Conservation (phyloP, 30 jellyfish, hydroid and myxozoan species). For the Cassiopea xamachana region DNA sequence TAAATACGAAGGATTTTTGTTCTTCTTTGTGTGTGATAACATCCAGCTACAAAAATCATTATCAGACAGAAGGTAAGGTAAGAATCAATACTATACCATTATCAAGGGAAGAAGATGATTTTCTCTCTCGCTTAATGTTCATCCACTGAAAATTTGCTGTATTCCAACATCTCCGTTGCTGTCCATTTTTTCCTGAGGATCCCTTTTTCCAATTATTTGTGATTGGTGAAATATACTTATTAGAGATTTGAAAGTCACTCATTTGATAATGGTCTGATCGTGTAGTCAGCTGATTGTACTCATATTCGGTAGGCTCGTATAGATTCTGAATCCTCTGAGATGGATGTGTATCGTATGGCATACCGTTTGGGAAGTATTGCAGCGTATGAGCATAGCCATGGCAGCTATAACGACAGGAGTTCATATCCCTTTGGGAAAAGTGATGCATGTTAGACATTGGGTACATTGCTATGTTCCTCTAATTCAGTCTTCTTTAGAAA, state of each 20-base stretch:
- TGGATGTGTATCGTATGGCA: constrained; percentile 49
- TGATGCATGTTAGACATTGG: constrained; percentile 66
- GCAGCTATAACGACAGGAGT: constrained; percentile 78
- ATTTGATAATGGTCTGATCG: constrained; percentile 41
- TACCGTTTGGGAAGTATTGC: constrained; percentile 88
- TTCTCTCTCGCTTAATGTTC: constrained; percentile 86
- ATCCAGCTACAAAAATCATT: no score
- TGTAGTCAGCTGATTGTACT: constrained; percentile 7
- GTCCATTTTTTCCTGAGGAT: constrained; percentile 59
- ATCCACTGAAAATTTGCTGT: constrained; percentile 95
- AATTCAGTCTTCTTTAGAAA: background rate
- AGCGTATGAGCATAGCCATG: constrained; percentile 90
- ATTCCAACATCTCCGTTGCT: constrained; percentile 91
- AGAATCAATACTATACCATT: constrained; percentile 22
- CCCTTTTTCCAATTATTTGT: constrained; percentile 75
- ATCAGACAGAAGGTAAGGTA: background rate
- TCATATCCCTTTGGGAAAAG: constrained; percentile 65
- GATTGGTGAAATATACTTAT: constrained; percentile 9
- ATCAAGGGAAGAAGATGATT: constrained; percentile 32
- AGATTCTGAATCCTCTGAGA: constrained; percentile 33
- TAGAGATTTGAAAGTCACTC: constrained; percentile 30
- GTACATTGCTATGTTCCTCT: constrained; percentile 6
- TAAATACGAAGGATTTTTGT: no score
- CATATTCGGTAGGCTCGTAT: constrained; percentile 31
- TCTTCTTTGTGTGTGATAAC: no score